Evolutionary conservation across 2,797 vertebrate genomes (phyloP).

Genomic region (Psittacula derbiana): DNA sequence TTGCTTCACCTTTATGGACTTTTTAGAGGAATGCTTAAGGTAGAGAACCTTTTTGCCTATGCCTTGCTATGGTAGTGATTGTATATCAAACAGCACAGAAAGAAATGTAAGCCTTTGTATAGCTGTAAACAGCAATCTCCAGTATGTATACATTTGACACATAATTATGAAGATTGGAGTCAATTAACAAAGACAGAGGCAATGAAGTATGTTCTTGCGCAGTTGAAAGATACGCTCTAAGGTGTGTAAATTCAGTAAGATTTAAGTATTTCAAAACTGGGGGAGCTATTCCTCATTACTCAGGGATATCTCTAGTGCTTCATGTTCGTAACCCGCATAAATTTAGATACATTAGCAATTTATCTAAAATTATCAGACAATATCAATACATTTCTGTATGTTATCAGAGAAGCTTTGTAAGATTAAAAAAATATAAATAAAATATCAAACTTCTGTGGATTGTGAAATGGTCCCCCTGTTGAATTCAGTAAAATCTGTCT

Average conservation of each 20-base stretch:
- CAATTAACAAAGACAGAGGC: background rate
- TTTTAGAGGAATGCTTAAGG: background rate
- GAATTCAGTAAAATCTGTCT: background rate
- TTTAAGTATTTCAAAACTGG: background rate
- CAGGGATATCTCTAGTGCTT: background rate
- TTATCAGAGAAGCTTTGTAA: background rate
- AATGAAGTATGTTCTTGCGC: background rate
- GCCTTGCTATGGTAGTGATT: background rate
- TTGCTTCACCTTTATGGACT: background rate
- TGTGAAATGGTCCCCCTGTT: background rate
- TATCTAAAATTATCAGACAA: background rate
- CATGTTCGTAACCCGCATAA: background rate
- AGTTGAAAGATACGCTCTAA: background rate
- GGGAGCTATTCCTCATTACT: background rate
- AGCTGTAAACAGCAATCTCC: background rate
- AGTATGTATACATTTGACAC: background rate
- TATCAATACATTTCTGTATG: background rate
- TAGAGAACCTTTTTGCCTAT: background rate
- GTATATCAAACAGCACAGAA: background rate
- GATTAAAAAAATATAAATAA: background rate
- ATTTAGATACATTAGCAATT: background rate
- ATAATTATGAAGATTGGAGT: background rate
- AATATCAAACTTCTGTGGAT: background rate
- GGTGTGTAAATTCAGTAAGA: background rate
- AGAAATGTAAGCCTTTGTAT: background rate